Evolutionary conservation across 2,113 vertebrate genomes (phyloP).

Genomic region (Syrrhaptes paradoxus): DNA sequence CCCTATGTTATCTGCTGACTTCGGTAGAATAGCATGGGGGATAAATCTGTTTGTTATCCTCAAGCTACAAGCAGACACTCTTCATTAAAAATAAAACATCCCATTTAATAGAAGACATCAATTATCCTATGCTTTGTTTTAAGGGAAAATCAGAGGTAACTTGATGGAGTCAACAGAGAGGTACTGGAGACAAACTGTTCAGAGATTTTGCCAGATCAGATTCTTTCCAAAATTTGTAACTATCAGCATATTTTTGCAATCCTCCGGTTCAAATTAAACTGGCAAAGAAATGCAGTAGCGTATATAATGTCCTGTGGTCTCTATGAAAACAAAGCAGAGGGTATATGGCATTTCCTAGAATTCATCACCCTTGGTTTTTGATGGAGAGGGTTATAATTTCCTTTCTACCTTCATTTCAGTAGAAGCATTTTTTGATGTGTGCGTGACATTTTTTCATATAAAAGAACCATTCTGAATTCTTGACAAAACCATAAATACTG

Average conservation of each 20-base stretch:
- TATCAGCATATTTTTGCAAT: neutral
- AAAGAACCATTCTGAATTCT: neutral
- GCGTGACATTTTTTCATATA: neutral
- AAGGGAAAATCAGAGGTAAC: neutral
- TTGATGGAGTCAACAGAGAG: neutral
- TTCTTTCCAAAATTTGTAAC: neutral
- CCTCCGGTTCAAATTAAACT: neutral
- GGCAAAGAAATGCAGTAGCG: neutral
- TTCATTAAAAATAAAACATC: constrained; percentile 31
- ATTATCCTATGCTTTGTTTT: neutral
- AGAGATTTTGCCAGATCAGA: neutral
- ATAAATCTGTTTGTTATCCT: neutral
- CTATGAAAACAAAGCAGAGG: neutral
- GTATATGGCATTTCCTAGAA: neutral
- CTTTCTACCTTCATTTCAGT: neutral
- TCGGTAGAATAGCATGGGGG: neutral
- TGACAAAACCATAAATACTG: neutral
- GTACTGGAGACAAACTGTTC: neutral
- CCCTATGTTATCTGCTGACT: neutral
- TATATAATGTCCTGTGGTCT: neutral
- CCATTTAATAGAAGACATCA: neutral
- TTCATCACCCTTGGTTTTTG: neutral
- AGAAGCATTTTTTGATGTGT: neutral
- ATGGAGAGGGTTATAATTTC: neutral
- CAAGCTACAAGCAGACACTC: neutral